Evolutionary conservation across 1,140 invertebrate species (phyloP).

Genomic region (Lordiphosa stackelbergi): DNA sequence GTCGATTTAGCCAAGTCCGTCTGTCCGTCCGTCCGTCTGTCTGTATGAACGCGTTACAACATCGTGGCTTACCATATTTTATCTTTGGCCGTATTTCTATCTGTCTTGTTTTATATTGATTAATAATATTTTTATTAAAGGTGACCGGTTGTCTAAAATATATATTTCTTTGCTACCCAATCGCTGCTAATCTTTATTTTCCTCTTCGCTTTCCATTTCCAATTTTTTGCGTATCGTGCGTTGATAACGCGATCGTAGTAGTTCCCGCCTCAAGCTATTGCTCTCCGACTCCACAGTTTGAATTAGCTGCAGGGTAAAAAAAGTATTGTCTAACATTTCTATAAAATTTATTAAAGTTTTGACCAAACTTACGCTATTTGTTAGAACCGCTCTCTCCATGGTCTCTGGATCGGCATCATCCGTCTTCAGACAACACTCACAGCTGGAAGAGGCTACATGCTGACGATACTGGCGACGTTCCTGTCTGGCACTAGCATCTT

Average conservation of each 20-base stretch:
- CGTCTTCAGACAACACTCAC: slow-evolving; percentile 22
- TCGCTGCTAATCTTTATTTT: background rate
- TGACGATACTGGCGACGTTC: slow-evolving; percentile 12
- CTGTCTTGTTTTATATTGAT: no score
- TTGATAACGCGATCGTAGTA: slow-evolving; percentile 56
- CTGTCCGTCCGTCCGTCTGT: no score
- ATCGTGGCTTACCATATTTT: no score
- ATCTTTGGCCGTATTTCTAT: no score
- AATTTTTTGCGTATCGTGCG: slow-evolving; percentile 39
- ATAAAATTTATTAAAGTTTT: no score
- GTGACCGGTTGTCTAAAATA: no score
- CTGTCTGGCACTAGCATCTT: background rate
- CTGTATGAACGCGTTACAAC: no score
- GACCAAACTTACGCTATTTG: slow-evolving; percentile 52
- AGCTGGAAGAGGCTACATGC: slow-evolving; percentile 29
- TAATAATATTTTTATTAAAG: no score
- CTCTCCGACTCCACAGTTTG: slow-evolving; percentile 60
- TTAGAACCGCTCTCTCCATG: slow-evolving; percentile 57
- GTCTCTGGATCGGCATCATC: slow-evolving; percentile 51
- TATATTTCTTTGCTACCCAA: no score
- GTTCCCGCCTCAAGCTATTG: slow-evolving; percentile 53
- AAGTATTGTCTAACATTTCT: background rate
- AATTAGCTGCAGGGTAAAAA: slow-evolving; percentile 26
- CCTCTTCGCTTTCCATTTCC: slow-evolving; percentile 27
- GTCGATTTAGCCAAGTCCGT: no score